Percentiles rank a stretch among this genome's conserved stretches.
Conservation (phyloP, 92 coral and sea anemone species). For the Zoanthus gigantus region DNA sequence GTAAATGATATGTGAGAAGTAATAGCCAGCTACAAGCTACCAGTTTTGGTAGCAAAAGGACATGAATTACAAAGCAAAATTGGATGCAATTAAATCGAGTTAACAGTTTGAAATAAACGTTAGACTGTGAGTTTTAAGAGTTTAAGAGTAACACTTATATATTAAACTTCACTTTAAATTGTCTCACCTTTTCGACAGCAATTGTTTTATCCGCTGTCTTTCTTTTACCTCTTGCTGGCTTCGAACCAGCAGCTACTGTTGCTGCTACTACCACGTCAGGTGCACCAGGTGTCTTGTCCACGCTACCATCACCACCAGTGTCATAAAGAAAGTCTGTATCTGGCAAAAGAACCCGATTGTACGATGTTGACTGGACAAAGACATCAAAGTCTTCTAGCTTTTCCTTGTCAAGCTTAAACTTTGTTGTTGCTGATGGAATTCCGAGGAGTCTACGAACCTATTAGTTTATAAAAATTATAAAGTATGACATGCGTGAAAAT, state of each 20-base stretch:
- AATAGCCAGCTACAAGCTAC: too few relatives aligned
- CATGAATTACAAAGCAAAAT: too few relatives aligned
- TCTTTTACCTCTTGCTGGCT: slow-evolving; percentile 57
- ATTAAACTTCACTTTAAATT: too few relatives aligned
- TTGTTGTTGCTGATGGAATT: slow-evolving; percentile 83
- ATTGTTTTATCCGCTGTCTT: slow-evolving; percentile 27
- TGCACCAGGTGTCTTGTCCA: slow-evolving; percentile 7
- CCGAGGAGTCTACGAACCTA: slow-evolving; percentile 83
- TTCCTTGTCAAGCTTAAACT: slow-evolving; percentile 81
- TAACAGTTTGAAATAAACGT: too few relatives aligned
- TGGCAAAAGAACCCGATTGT: slow-evolving; percentile 84
- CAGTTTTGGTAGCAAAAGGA: too few relatives aligned
- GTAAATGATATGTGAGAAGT: too few relatives aligned
- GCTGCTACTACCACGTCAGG: slow-evolving; percentile 46
- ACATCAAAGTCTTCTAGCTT: slow-evolving; percentile 96
- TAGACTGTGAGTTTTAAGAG: too few relatives aligned
- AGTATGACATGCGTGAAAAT: too few relatives aligned
- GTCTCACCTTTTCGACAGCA: not conserved
- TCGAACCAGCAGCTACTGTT: slow-evolving; percentile 41
- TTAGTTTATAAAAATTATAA: too few relatives aligned
- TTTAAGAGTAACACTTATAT: too few relatives aligned
- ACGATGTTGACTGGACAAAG: slow-evolving; percentile 95
- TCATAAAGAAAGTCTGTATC: slow-evolving; percentile 95
- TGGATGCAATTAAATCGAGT: too few relatives aligned
- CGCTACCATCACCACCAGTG: slow-evolving; percentile 60